Base-by-base conservation (phyloP, 23 tunicate genomes). In the Oikopleura dioica region DNA sequence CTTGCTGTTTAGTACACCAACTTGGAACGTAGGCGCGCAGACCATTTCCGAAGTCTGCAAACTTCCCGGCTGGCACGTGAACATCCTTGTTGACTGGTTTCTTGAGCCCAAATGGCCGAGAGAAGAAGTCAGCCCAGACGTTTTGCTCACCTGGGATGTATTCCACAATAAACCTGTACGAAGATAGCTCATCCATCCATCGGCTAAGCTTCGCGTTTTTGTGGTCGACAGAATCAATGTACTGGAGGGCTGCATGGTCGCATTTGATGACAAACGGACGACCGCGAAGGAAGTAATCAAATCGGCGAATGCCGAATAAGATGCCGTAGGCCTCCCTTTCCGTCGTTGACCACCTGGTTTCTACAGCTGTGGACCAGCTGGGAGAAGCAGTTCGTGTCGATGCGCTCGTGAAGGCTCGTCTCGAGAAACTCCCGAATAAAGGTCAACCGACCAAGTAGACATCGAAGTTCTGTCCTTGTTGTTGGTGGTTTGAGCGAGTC, bases 311-410 rank as follows among this genome's bases (percentile, higher is more conserved):
- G 23, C 69, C 78, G 16, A 26, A 69, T 1, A 79, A 50, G 1
- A 79, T 76, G 1, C 79, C 81, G 32, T 68, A 38, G 9, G 38
- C 29, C 36, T 79, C 81, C 28, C 32, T 77, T 77, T 51, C 59
- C 31, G 79, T 59, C 12, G 79, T 59, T 1, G 77, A 77, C 55
- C 59, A 77, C 12, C 59, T 77, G 1, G 1, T 78, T 51, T 77
- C 79, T 23, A 35, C 36, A 1, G 36, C 76, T n/a, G 50, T 69
- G 35, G 69, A 76, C 23, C n/a, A n/a, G n/a, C n/a, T 44, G 55
- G 9, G 55, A 9, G 26, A 63, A 63, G 26, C 33, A 16, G 30
- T 31, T 16, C 29, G 29, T 63, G 29, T 31, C 30, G 33, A 63
- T 28, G 16, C 26, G 16, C 33, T 63, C 72, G 26, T 31, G 30